Evolutionary conservation across 2,797 vertebrate genomes (phyloP), one percentile per base, ranked within the genome.

Genomic region (Tokudaia tokunoshimensis): DNA sequence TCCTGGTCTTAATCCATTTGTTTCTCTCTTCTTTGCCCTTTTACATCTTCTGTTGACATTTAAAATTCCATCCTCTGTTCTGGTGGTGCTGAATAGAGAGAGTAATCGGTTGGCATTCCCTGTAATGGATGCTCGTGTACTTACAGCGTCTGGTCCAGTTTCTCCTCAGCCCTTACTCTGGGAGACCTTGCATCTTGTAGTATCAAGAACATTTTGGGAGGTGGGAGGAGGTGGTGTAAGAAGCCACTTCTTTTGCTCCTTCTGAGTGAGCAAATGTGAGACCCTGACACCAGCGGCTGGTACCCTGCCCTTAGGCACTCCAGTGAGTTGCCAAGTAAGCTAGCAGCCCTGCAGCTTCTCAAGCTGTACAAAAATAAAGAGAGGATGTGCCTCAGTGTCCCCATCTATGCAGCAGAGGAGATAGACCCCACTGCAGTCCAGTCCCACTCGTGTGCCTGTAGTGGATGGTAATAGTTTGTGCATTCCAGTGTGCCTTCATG

Each of bases 11-110:
- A 91, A 86, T 96, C 89, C 52, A 86, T 61, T 96, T 84, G 85
- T 29, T 81, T 91, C 57, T 70, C 94, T 90, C 80, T 67, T 70
- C 92, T 95, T 44, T 92, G 97, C 88, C 95, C 96, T 94, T 94
- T 96, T 91, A 41, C 31, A 44, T 93, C 82, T 91, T 92, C 81
- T 88, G 87, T 55, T 97, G 97, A 96, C 95, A 96, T 97, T 97
- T 96, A 91, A 94, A 95, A 41, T 61, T 47, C 88, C 75, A 83
- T 52, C 57, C 92, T 97, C 93, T 95, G 94, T 94, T 95, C 96
- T 96, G 97, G 85, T 91, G 96, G 95, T 91, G 94, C 26, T 96
- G 95, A 94, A 11, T n/a, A 76, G 79, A 94, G 80, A 97, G 88
- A 94, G 76, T 93, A 86, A 95, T 95, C 96, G 95, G 93, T 86